Evolutionary conservation across 2,888 invertebrate species (phyloP).

Genomic region (Ganaspis brasiliensis): DNA sequence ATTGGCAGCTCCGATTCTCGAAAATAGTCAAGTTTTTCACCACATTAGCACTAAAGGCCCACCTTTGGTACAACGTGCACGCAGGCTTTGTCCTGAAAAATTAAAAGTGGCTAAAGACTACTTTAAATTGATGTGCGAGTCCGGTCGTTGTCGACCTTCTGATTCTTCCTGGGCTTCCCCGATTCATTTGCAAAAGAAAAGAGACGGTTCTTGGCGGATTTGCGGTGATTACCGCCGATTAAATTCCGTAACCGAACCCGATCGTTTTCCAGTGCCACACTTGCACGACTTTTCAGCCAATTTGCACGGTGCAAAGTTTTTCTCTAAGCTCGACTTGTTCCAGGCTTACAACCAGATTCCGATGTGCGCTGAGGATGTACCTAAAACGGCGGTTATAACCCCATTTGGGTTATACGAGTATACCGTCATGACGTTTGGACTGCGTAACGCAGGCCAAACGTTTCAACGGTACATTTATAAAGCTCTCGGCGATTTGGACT

Average conservation of each 20-base stretch:
- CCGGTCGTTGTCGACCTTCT: not conserved
- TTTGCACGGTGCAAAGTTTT: not conserved
- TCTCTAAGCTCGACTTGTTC: not conserved
- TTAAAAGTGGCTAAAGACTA: too few species aligned
- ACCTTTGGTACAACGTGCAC: too few species aligned
- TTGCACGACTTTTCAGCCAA: conserved; percentile 16
- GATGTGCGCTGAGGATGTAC: not conserved
- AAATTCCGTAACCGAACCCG: too few species aligned
- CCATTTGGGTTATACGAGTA: conserved; percentile 30
- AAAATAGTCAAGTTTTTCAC: too few species aligned
- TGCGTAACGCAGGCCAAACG: not conserved
- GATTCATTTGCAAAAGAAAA: not conserved
- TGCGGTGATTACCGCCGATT: too few species aligned
- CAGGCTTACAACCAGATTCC: conserved; percentile 11
- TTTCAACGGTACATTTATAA: conserved; percentile 12
- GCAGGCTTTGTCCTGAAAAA: too few species aligned
- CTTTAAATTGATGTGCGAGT: too few species aligned
- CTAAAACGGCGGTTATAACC: not conserved
- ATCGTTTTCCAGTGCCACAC: too few species aligned
- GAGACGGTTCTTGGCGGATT: too few species aligned
- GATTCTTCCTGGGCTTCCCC: not conserved
- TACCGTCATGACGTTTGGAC: conserved; percentile 1
- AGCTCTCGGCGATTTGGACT: conserved; percentile 4
- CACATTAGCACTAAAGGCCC: too few species aligned
- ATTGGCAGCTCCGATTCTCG: too few species aligned